Conservation (phyloP, 2,797 vertebrate genomes). For the Anomalospiza imberbis region DNA sequence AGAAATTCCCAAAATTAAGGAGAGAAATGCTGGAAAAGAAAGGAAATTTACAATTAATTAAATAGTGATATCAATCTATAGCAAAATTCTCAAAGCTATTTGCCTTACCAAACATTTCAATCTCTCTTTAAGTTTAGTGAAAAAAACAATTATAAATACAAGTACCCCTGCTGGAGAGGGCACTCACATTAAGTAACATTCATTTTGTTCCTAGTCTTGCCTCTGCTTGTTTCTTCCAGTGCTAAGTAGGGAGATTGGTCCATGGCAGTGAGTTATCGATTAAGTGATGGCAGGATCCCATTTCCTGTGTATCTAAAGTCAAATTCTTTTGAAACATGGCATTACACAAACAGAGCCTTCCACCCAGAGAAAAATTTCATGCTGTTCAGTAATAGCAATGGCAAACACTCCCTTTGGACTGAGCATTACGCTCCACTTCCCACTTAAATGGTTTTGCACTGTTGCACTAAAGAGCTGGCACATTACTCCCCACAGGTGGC, state of each 20-base stretch:
- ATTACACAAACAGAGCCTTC: not conserved
- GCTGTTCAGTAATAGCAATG: constrained; percentile 9
- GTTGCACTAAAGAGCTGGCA: constrained; percentile 31
- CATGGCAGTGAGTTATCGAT: not conserved
- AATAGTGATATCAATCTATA: not conserved
- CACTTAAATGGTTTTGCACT: constrained; percentile 35
- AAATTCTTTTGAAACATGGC: constrained; percentile 12
- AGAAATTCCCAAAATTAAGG: not conserved
- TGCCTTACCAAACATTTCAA: not conserved
- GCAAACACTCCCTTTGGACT: constrained; percentile 17
- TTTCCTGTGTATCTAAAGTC: constrained; percentile 5
- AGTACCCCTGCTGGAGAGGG: not conserved
- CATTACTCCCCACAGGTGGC: constrained; percentile 44
- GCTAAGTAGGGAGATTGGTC: not conserved
- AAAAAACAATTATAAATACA: not conserved
- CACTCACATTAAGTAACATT: not conserved
- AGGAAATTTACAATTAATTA: not conserved
- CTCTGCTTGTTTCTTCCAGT: not conserved
- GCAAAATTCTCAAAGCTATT: not conserved
- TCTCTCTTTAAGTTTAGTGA: not conserved
- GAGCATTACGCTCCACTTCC: constrained; percentile 19
- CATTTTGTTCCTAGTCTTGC: not conserved
- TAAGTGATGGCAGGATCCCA: not conserved
- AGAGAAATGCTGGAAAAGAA: not conserved
- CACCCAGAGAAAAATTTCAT: not conserved